Percentiles rank a stretch among this genome's conserved stretches.
phyloP scores from a whole-genome alignment of 2,797 vertebrate genomes.

The Cirrhinus molitorella region DNA sequence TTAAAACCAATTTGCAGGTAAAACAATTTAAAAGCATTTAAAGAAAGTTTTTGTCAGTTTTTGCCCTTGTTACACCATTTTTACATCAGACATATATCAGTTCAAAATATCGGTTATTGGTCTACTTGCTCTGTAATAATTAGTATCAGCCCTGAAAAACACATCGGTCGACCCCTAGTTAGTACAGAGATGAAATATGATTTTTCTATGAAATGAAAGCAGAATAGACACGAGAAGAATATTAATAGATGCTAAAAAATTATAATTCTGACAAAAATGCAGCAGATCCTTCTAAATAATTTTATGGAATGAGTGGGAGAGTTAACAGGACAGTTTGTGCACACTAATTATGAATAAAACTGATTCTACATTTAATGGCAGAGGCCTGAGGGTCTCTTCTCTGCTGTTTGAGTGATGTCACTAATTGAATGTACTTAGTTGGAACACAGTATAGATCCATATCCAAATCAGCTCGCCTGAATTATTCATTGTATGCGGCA shows the following conservation, averaged over 20 bases:
- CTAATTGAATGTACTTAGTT: constrained; percentile 48
- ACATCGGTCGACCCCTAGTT: no score
- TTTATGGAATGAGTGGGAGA: not conserved
- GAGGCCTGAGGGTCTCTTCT: constrained; percentile 12
- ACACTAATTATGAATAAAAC: not conserved
- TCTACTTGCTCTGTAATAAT: no score
- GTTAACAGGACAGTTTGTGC: constrained; percentile 25
- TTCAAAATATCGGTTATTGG: no score
- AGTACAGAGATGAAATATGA: not conserved
- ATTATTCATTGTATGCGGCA: constrained; percentile 60
- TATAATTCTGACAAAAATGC: not conserved
- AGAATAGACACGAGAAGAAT: not conserved
- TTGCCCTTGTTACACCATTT: no score
- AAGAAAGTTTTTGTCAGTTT: no score
- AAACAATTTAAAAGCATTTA: no score
- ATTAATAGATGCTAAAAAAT: not conserved
- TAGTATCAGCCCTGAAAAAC: no score
- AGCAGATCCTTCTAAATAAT: not conserved
- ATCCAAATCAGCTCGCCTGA: constrained; percentile 46
- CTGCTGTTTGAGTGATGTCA: constrained; percentile 28
- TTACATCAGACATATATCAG: no score
- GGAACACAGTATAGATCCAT: constrained; percentile 51
- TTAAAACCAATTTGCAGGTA: no score
- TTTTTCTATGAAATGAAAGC: no score
- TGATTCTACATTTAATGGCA: constrained; percentile 10